Base-by-base conservation (phyloP, 2,113 vertebrate genomes). In the Zapornia atra region DNA sequence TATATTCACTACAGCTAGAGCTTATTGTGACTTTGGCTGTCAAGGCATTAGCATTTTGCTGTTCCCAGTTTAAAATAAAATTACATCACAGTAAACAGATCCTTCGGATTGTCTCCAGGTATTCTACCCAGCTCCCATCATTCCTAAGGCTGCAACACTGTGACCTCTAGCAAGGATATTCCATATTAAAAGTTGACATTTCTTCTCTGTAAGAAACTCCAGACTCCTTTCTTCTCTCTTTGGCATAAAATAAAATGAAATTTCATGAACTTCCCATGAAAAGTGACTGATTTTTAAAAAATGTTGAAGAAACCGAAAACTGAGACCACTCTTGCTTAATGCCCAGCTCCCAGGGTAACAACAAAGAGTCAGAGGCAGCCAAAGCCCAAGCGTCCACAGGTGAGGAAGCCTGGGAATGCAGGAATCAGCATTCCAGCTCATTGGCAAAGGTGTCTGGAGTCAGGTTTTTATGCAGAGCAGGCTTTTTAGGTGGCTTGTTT, bases 21-120 rank as follows among this genome's bases (percentile, higher is more conserved):
- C 4, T 96, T 42, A 66, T 60, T 79, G 61, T 42, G 46, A 75
- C 51, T 90, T 54, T 88, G 76, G 22, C 56, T 91, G 91, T 76
- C 50, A 92, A 64, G 48, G 51, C 57, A 31, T 81, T 61, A 90
- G 38, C 24, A 46, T 31, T 91, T 40, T 61, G 33, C 54, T 82
- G 6, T 42, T 88, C 11, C 11, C 3, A 5, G n/a, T 50, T 64
- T 65, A 87, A 86, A 89, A 78, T 81, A 65, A 90, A 95, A 95
- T 70, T 9, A 70, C 68, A 25, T 87, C 69, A 89, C 44, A 94
- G 40, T 87, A 92, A 91, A 78, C 0, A 0, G 82, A 40, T 76
- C 48, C 26, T 82, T 80, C 56, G 69, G 31, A 51, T 69, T 78
- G 66, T 46, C 57, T 79, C 44, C 57, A 77, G 70, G 42, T 89